A percentile compares a stretch with the other conserved stretches of the same genome.
phyloP scores from a whole-genome alignment of 2,797 vertebrate genomes.

The Melanogrammus aeglefinus region DNA sequence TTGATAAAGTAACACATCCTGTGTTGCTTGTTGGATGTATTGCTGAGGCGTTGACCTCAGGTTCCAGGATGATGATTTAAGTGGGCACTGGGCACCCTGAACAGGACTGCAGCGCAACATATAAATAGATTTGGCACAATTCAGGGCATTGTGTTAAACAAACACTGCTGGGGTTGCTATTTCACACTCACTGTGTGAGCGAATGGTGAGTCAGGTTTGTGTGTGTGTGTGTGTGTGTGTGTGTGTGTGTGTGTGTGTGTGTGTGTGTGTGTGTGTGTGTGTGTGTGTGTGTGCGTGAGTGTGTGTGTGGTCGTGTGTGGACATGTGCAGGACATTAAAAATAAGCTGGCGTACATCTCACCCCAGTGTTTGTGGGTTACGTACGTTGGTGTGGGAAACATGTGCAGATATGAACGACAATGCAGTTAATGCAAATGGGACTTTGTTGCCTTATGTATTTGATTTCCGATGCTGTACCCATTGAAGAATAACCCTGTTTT shows the following conservation, averaged over 20 bases:
- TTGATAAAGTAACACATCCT: not conserved
- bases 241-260: conserved; percentile 6
- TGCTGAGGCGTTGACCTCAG: not conserved
- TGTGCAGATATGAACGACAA: not conserved
- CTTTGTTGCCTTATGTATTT: not conserved
- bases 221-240: conserved; percentile 7
- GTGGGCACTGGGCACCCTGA: not conserved
- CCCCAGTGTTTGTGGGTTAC: not conserved
- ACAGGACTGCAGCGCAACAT: not conserved
- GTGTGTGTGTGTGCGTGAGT: conserved; percentile 8
- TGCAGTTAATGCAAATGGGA: not conserved
- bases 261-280: conserved; percentile 4
- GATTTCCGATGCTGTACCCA: not conserved
- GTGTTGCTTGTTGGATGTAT: not conserved
- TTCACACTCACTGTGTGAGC: conserved; percentile 26
- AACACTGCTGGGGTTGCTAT: conserved; percentile 19
- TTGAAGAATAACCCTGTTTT: not conserved
- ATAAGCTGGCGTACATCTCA: not conserved
- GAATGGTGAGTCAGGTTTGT: not conserved
- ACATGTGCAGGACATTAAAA: not conserved
- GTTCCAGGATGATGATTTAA: not conserved
- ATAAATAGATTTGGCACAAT: not conserved
- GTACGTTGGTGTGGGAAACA: not conserved
- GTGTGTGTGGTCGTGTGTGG: conserved; percentile 5
- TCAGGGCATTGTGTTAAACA: conserved; percentile 10